Evolutionary conservation across 2,113 vertebrate species (phyloP), one percentile per base, ranked within the genome.

Genomic region (Scytalopus superciliaris): DNA sequence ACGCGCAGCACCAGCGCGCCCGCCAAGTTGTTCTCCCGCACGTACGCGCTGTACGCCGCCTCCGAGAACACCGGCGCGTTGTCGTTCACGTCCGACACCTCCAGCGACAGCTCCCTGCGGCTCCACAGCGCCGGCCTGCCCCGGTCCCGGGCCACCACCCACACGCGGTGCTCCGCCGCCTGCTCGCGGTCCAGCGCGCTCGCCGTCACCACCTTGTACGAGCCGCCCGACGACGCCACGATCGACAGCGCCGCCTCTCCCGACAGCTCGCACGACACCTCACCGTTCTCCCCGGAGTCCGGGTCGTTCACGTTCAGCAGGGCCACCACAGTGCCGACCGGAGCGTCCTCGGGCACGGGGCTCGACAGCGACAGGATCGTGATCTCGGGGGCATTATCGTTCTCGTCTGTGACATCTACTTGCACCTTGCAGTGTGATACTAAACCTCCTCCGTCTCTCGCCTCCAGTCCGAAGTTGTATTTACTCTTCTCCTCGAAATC

Each of bases 401-500:
- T 90, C 22, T 25, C 40, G 40, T n/a, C n/a, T n/a, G n/a, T n/a
- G n/a, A n/a, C n/a, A n/a, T n/a, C n/a, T n/a, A n/a, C n/a, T n/a
- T n/a, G n/a, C n/a, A n/a, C n/a, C n/a, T n/a, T n/a, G n/a, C n/a
- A n/a, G n/a, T n/a, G n/a, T n/a, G n/a, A 10, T 14, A n/a, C n/a
- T n/a, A n/a, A n/a, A 5, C 98, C 97, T 0, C 98, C 98, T 1
- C 97, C 97, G 45, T 98, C 98, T 44, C 63, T 97, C 6, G 98
- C 98, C 64, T 98, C 95, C 12, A n/a, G n/a, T n/a, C n/a, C 40
- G 40, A 42, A 42, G 40, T 14, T 42, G 40, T 42, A 42, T 42
- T 42, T 42, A 42, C 40, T 42, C 40, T 14, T 42, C 40, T 42
- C 40, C 40, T 42, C 40, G 40, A 42, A 42, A 42, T 42, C 40